phyloP scores from a whole-genome alignment of 2,113 vertebrate genomes.

The Passerina amoena region DNA sequence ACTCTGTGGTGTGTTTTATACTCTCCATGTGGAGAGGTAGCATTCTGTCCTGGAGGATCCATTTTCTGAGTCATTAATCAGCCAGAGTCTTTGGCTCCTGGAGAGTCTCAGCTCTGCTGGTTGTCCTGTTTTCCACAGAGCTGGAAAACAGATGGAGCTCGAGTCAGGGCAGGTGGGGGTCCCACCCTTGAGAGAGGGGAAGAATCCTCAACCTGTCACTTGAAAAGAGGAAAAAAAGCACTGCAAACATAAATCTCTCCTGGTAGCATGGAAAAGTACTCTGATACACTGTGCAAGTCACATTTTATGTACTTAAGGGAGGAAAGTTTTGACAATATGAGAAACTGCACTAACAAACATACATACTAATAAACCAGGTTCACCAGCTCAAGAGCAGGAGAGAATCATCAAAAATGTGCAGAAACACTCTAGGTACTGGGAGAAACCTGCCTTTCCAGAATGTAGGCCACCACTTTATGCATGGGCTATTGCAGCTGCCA shows the following conservation, averaged over 20 bases:
- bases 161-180: neutral
- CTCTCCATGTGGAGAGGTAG: neutral
- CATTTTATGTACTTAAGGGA: neutral
- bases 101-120: neutral
- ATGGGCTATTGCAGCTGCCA: neutral
- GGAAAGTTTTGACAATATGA: neutral
- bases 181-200: neutral
- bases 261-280: neutral
- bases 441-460: neutral
- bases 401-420: neutral
- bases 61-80: conserved; percentile 25
- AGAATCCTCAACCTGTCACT: neutral
- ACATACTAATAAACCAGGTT: neutral
- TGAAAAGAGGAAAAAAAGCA: neutral
- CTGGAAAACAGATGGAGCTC: neutral
- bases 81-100: neutral
- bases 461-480: neutral
- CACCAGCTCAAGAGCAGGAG: neutral
- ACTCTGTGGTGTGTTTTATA: neutral
- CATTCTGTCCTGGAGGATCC: neutral
- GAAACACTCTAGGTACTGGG: neutral
- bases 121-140: neutral
- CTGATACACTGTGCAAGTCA: neutral
- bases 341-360: neutral
- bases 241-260: neutral